Base-by-base conservation (phyloP, 92 coral and sea anemone species). In the Siderastrea siderea region DNA sequence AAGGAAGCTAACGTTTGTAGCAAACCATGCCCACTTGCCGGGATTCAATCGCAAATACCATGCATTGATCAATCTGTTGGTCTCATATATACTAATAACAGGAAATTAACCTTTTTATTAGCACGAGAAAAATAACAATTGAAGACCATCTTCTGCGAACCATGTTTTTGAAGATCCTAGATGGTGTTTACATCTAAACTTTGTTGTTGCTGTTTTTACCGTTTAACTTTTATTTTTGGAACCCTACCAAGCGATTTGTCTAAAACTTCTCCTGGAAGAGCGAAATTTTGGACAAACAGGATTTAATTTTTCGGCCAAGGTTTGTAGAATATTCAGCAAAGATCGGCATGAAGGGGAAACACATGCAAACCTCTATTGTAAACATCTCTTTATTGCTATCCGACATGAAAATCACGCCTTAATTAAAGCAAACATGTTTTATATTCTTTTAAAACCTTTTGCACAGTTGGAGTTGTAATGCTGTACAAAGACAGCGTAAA, bases 31-130 rank as follows among this genome's bases (percentile, higher is more conserved):
- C 10, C 10, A 9, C 57, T 9, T 55, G 12, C 8, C 61, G 61
- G 61, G 8, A 55, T 55, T 11, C 12, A 1, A 55, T 55, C 12
- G 61, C 12, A 7, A 55, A 74, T 1, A 10, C 80, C 13, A 55
- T 55, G 7, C 50, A 26, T 15, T 59, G 67, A 77, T 59, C 11
- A 65, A 14, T 47, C 10, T 11, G 59, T 58, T 58, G 17, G 12
- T 77, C 68, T 57, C 12, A 15, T 51, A 53, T 44, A n/a, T 16
- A 60, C 48, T 51, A 43, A 62, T 61, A 43, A 61, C 52, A 48
- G 82, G 82, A 62, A 78, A 48, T 78, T 78, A 19, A 62, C 71
- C 38, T 10, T 49, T 3, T 15, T 16, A 62, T 26, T n/a, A 61
- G 16, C 19, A 9, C 10, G 14, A 17, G 63, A 61, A 61, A 45